phyloP scores from a whole-genome alignment of 2,113 vertebrate species.

The Hassar affinis region DNA sequence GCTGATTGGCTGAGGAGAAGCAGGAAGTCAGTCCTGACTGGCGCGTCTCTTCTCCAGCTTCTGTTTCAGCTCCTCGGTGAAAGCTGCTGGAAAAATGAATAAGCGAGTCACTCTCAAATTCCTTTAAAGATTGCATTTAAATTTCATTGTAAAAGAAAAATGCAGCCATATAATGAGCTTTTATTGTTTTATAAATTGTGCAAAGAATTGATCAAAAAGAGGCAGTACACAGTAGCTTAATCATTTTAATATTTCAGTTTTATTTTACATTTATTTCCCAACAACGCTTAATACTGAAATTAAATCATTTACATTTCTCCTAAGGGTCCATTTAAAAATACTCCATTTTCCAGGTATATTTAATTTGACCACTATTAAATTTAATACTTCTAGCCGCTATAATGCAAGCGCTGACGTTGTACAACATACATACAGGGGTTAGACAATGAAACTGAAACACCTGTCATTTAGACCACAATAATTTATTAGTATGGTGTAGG shows the following conservation, averaged over 20 bases:
- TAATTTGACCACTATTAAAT: too few species aligned
- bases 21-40: constrained; percentile 67
- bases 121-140: neutral
- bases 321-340: neutral
- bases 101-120: neutral
- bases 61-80: constrained; percentile 75
- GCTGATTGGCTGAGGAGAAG: constrained; percentile 19
- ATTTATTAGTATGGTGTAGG: too few species aligned
- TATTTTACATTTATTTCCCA: neutral
- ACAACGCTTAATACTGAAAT: neutral
- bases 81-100: constrained; percentile 48
- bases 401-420: too few species aligned
- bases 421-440: too few species aligned
- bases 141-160: neutral
- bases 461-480: too few species aligned
- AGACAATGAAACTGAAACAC: too few species aligned
- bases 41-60: constrained; percentile 75
- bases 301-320: neutral
- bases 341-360: neutral
- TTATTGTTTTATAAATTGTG: neutral
- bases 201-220: neutral
- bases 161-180: neutral
- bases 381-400: too few species aligned
- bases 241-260: neutral
- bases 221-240: too few species aligned